Conservation (phyloP, 2,888 invertebrate species). For the Micoletzkya japonica region DNA sequence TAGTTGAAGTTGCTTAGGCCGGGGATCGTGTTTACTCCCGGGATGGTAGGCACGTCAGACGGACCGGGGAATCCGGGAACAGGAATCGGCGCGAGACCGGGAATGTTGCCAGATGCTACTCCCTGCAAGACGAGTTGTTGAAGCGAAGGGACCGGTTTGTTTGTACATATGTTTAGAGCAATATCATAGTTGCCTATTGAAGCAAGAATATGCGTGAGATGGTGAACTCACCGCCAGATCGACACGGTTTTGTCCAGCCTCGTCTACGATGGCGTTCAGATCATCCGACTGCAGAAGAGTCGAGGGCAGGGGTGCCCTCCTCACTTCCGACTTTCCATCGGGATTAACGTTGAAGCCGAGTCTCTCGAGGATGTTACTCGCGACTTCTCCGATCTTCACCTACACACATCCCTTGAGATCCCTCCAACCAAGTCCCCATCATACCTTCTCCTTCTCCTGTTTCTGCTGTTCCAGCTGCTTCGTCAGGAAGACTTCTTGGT, state of each 20-base stretch:
- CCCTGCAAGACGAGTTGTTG: constrained; percentile 32
- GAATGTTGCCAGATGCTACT: constrained; percentile 52
- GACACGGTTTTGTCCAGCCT: constrained; percentile 55
- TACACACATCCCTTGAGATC: neutral
- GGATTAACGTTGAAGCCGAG: constrained; percentile 47
- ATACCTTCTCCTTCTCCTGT: constrained; percentile 13
- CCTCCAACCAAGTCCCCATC: neutral
- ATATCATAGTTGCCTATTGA: too few relatives aligned
- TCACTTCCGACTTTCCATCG: constrained; percentile 25
- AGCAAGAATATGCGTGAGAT: neutral
- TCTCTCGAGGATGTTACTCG: constrained; percentile 57
- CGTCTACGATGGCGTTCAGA: constrained; percentile 53
- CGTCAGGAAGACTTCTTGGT: constrained; percentile 29
- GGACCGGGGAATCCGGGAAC: constrained; percentile 62
- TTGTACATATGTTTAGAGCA: too few relatives aligned
- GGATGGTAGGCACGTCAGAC: constrained; percentile 61
- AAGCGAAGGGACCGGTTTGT: neutral
- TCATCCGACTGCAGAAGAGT: constrained; percentile 53
- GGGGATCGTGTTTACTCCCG: constrained; percentile 65
- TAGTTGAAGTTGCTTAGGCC: constrained; percentile 65
- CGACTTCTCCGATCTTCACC: constrained; percentile 56
- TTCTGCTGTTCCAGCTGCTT: constrained; percentile 6
- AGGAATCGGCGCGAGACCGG: constrained; percentile 63
- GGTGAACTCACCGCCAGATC: constrained; percentile 40
- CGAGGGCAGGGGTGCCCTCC: constrained; percentile 32